Evolutionary conservation across 1,140 invertebrate genomes (phyloP).

Genomic region (Brachionus manjavacas): DNA sequence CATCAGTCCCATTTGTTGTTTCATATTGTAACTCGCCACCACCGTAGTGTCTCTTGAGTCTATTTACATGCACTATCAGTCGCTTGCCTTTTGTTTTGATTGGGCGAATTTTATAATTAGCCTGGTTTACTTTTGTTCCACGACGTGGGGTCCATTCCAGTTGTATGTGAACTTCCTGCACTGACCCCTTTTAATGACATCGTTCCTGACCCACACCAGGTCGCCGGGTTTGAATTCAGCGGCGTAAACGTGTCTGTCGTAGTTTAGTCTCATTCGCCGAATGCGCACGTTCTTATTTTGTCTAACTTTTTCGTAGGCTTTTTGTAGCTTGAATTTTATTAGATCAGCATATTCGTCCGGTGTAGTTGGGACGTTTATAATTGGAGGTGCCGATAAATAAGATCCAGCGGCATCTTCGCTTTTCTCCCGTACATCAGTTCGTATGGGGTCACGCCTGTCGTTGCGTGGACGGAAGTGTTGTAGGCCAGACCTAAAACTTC

Average conservation of each 20-base stretch:
- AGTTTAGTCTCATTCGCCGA: background rate
- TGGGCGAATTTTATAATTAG: background rate
- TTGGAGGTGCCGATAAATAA: background rate
- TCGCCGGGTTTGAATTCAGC: too few species aligned
- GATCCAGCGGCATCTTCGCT: background rate
- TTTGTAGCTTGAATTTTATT: background rate
- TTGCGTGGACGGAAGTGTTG: background rate
- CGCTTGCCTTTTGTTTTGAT: background rate
- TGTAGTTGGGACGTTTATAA: background rate
- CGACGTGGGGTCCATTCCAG: background rate
- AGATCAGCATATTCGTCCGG: background rate
- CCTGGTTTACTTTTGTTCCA: constrained; percentile 8
- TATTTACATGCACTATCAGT: background rate
- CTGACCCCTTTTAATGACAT: background rate
- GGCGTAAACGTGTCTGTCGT: too few species aligned
- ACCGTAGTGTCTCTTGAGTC: background rate
- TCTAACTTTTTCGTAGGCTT: background rate
- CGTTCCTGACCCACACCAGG: too few species aligned
- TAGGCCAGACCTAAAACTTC: background rate
- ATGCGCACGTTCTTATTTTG: background rate
- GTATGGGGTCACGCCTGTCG: too few species aligned
- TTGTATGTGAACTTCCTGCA: background rate
- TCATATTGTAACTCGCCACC: background rate
- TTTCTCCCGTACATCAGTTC: constrained; percentile 4
- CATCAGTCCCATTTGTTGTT: too few species aligned